Evolutionary conservation across 2,113 vertebrate species (phyloP), one percentile per base, ranked within the genome.

Genomic region (Brachypodius melanocephalos): DNA sequence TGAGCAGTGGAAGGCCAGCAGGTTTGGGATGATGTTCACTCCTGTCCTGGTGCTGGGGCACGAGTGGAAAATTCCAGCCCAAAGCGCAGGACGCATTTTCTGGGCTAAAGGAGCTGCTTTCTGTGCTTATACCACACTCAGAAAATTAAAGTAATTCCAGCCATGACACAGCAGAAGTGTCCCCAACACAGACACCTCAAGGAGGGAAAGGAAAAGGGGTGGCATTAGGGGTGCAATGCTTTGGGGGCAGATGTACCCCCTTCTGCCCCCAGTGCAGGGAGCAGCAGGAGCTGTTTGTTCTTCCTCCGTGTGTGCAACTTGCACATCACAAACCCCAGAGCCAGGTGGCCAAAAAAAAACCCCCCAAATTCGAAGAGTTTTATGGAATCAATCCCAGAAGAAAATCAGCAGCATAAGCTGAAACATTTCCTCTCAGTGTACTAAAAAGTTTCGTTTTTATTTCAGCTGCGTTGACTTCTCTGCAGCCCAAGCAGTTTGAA

Each of bases 281-380:
- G 43, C 3, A 22, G 8, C 0, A 12, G 25, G 49, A 71, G 48
- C 1, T 21, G 21, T 6, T 55, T 42, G 22, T 1, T 73, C 49
- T 32, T 21, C 40, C 31, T 58, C 22, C 15, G 4, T 0, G 3
- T 8, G 6, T 25, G 77, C 18, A 62, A 49, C 14, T 31, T 62
- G 25, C 9, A 17, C 28, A n/a, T 8, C 40, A 51, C 65, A 75
- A 71, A 86, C 10, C 21, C 42, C 57, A 57, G 14, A 49, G 29
- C 6, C 10, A 31, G 21, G 12, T 8, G 14, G 17, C 25, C 43
- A 45, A 83, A 84, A 69, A 34, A 3, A 31, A 14, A n/a, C n/a
- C 0, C 19, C 32, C 43, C 40, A 59, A 19, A 58, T 45, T 72
- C 5, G 3, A n/a, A 19, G 31, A 43, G 10, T 18, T 90, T 49